Percentiles rank a stretch among this genome's conserved stretches.
Conservation (phyloP, 2,888 invertebrate species). For the Melieria crassipennis region DNA sequence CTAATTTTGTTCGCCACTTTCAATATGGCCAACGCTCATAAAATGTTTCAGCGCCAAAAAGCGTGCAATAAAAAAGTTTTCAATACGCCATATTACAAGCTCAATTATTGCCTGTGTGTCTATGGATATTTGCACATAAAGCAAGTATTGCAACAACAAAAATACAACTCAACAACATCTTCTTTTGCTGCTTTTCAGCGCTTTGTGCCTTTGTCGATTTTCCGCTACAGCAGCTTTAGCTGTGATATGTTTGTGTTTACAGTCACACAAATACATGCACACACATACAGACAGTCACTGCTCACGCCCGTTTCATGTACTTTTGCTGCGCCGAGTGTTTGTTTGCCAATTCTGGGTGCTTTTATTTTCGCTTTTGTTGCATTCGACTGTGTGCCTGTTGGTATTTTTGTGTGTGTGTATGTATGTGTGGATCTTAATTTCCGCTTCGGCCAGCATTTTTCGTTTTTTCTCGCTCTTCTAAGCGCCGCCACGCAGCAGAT, state of each 20-base stretch:
- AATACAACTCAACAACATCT: too few relatives aligned
- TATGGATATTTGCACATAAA: too few relatives aligned
- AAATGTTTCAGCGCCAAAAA: too few relatives aligned
- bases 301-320: conserved; percentile 29
- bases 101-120: too few relatives aligned
- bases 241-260: conserved; percentile 58
- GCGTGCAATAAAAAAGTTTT: too few relatives aligned
- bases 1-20: too few relatives aligned
- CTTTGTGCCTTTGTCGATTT: conserved; percentile 45
- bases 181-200: conserved; percentile 9
- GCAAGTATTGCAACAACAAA: too few relatives aligned
- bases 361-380: conserved; percentile 46
- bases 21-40: too few relatives aligned
- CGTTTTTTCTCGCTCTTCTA: too few relatives aligned
- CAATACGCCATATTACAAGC: too few relatives aligned
- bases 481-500: too few relatives aligned
- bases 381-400: not conserved
- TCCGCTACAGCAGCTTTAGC: conserved; percentile 57
- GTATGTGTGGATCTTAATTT: conserved; percentile 51
- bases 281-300: not conserved
- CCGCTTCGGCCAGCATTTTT: conserved; percentile 52
- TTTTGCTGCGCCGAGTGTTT: conserved; percentile 15
- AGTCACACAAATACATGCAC: not conserved
- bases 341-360: conserved; percentile 49
- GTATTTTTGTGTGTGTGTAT: too few relatives aligned